A percentile compares a stretch with the other conserved stretches of the same genome.
Conservation (phyloP, 2,113 vertebrate genomes). For the Macquaria ambigua region DNA sequence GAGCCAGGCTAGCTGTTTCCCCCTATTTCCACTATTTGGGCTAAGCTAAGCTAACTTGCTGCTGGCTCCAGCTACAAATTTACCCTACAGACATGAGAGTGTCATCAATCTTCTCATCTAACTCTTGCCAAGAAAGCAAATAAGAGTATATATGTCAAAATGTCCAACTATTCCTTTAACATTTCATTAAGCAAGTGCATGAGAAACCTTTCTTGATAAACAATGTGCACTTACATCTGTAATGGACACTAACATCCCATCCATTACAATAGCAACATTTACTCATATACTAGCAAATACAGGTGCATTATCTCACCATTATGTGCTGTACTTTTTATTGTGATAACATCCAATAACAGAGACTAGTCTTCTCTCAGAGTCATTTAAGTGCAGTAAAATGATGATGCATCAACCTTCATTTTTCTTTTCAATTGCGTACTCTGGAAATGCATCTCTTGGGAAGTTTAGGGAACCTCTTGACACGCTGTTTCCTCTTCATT, state of each 20-base stretch:
- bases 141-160: too few species aligned
- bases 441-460: conserved; percentile 80
- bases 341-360: conserved; percentile 40
- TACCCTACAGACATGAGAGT: neutral
- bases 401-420: conserved; percentile 81
- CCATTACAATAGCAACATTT: neutral
- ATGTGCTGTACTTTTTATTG: conserved; percentile 12
- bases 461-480: conserved; percentile 84
- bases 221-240: neutral
- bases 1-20: neutral
- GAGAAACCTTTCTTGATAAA: neutral
- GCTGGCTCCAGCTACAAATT: neutral
- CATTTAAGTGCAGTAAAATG: conserved; percentile 74
- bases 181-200: neutral
- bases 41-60: neutral
- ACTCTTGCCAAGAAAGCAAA: too few species aligned
- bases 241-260: neutral
- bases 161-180: neutral
- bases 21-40: neutral
- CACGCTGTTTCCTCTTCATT: conserved; percentile 87
- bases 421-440: conserved; percentile 76
- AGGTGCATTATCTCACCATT: conserved; percentile 10
- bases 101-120: neutral
- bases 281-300: neutral
- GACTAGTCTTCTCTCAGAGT: conserved; percentile 51